A percentile compares a stretch with the other conserved stretches of the same genome.
These are phyloP conservation scores for Eristalinus sepulchralis DNA, from an alignment of 2,888 invertebrate genomes.

Conservation along the genomic window DNA sequence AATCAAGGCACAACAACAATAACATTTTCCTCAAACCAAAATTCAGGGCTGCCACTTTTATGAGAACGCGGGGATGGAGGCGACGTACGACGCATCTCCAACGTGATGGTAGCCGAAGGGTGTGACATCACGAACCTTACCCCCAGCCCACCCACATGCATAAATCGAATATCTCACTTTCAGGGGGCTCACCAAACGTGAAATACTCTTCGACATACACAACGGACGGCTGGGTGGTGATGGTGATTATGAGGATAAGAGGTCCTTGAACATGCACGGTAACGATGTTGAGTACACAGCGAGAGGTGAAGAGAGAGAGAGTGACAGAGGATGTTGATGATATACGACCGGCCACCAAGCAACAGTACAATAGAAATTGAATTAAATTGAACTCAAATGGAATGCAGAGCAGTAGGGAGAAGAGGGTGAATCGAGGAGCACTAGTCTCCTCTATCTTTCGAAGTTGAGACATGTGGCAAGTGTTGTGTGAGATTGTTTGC, in stretches of 20 bases:
- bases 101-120: constrained; percentile 25
- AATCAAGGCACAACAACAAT: constrained; percentile 65
- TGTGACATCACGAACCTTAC: constrained; percentile 21
- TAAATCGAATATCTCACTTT: constrained; percentile 10
- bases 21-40: constrained; percentile 41
- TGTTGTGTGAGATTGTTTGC: not conserved
- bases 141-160: constrained; percentile 1
- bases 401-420: not conserved
- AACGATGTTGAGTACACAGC: not conserved
- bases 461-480: not conserved
- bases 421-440: not conserved
- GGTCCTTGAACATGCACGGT: constrained; percentile 25
- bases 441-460: not conserved
- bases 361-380: constrained; percentile 53
- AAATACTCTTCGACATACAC: not conserved
- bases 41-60: constrained; percentile 17
- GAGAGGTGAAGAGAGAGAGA: not conserved
- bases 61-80: not conserved
- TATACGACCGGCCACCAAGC: constrained; percentile 31
- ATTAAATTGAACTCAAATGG: constrained; percentile 44
- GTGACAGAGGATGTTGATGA: constrained; percentile 39
- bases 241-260: constrained; percentile 55
- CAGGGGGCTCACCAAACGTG: constrained; percentile 18
- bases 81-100: constrained; percentile 8
- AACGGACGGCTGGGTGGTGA: constrained; percentile 17